phyloP scores from a whole-genome alignment of 2,797 vertebrate species.

The Artibeus jamaicensis region DNA sequence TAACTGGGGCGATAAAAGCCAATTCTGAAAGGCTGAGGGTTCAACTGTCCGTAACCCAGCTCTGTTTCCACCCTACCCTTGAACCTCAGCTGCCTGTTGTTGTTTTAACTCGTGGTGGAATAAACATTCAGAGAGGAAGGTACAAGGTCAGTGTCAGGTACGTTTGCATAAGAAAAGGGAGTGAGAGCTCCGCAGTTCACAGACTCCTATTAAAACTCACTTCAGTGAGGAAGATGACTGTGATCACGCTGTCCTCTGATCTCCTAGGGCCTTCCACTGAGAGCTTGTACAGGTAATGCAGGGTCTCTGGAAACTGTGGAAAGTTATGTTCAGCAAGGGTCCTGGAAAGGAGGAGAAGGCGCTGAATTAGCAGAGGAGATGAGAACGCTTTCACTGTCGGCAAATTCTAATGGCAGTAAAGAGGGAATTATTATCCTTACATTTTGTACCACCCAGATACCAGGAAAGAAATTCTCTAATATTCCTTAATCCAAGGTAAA shows the following conservation, averaged over 20 bases:
- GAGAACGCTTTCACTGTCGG: neutral
- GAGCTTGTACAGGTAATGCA: conserved; percentile 69
- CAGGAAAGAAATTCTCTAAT: neutral
- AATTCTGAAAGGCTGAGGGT: neutral
- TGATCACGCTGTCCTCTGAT: conserved; percentile 62
- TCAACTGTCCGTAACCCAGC: neutral
- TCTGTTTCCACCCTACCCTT: no score
- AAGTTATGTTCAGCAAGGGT: conserved; percentile 63
- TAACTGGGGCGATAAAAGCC: neutral
- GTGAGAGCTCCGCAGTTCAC: neutral
- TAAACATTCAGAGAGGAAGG: neutral
- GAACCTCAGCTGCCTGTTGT: neutral
- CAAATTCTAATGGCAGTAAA: neutral
- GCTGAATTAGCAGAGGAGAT: neutral
- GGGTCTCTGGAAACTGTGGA: conserved; percentile 69
- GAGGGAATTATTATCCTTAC: neutral
- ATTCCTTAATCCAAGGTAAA: neutral
- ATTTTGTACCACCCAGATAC: neutral
- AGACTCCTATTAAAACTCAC: conserved; percentile 48
- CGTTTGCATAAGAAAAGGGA: neutral
- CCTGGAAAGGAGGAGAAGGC: conserved; percentile 45
- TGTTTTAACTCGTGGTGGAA: neutral
- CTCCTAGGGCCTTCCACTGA: conserved; percentile 53
- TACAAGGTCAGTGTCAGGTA: neutral
- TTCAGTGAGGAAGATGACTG: conserved; percentile 65